A percentile compares a stretch with the other conserved stretches of the same genome.
Evolutionary conservation across 2,797 vertebrate species (phyloP).

Genomic region (Sternotherus odoratus): DNA sequence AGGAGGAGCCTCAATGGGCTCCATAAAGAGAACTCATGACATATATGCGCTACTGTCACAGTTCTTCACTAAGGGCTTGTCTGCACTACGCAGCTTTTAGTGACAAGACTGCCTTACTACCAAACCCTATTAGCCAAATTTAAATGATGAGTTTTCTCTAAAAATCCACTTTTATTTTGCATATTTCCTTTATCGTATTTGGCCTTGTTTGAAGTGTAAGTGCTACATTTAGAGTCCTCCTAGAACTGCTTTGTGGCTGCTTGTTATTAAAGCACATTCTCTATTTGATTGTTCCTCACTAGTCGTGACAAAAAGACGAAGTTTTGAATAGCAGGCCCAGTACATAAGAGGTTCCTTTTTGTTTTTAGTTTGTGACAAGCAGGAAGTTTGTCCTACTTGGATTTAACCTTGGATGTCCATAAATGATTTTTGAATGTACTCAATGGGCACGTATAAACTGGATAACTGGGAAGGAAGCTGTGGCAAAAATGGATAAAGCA

Average conservation of each 20-base stretch:
- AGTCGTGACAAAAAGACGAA: not conserved
- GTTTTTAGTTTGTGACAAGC: not conserved
- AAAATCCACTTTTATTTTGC: not conserved
- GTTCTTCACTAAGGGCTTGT: not conserved
- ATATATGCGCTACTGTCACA: not conserved
- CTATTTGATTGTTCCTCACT: no score
- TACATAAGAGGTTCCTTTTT: not conserved
- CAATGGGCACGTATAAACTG: not conserved
- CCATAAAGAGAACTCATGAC: not conserved
- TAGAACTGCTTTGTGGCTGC: not conserved
- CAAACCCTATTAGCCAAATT: not conserved
- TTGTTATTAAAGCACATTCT: not conserved
- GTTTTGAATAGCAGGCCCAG: not conserved
- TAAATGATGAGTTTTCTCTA: not conserved
- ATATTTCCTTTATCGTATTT: not conserved
- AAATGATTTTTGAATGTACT: not conserved
- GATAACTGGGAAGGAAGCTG: not conserved
- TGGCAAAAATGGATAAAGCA: not conserved
- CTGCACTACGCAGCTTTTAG: no score
- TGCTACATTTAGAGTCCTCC: not conserved
- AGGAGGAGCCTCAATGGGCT: not conserved
- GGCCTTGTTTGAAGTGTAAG: not conserved
- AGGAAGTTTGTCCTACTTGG: not conserved
- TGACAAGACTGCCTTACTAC: not conserved
- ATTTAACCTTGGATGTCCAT: not conserved